These are phyloP conservation scores for Venustoraphidia nigricollis DNA, from an alignment of 2,888 invertebrate species.

Conservation along the genomic window DNA sequence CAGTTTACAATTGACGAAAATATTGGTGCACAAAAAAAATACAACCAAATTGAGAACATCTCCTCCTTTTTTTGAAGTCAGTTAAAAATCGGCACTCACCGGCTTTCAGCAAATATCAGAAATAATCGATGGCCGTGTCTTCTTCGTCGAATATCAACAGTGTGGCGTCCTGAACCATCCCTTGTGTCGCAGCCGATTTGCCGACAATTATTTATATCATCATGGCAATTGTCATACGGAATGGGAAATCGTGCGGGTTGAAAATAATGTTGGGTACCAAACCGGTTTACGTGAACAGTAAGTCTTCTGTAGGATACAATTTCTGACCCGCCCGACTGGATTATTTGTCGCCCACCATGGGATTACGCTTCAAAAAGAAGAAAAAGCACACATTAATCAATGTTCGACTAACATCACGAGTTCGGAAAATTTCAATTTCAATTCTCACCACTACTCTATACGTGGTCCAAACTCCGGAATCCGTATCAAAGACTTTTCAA, in stretches of 20 bases:
- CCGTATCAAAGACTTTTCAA: too few relatives aligned
- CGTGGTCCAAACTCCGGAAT: constrained; percentile 65
- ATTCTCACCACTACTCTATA: constrained; percentile 55
- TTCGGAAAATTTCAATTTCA: constrained; percentile 2
- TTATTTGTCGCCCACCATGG: constrained; percentile 96
- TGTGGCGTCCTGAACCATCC: constrained; percentile 86
- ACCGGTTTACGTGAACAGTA: constrained; percentile 94
- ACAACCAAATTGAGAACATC: too few relatives aligned
- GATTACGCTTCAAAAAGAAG: constrained; percentile 56
- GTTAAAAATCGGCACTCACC: constrained; percentile 21
- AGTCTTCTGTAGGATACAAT: constrained; percentile 79
- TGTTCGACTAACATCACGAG: not conserved
- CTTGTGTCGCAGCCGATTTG: constrained; percentile 83
- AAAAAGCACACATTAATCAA: constrained; percentile 1
- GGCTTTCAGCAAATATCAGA: constrained; percentile 70
- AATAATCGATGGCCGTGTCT: constrained; percentile 84
- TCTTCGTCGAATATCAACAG: constrained; percentile 88
- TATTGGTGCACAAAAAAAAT: too few relatives aligned
- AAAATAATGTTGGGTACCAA: constrained; percentile 95
- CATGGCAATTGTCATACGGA: constrained; percentile 99
- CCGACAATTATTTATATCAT: constrained; percentile 99
- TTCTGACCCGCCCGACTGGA: constrained; percentile 97
- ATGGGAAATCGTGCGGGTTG: constrained; percentile 98
- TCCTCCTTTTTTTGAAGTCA: too few relatives aligned
- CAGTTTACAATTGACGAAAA: too few relatives aligned